A percentile compares a stretch with the other conserved stretches of the same genome.
Evolutionary conservation across 2,888 invertebrate species (phyloP).

Genomic region (Drosophila testacea): DNA sequence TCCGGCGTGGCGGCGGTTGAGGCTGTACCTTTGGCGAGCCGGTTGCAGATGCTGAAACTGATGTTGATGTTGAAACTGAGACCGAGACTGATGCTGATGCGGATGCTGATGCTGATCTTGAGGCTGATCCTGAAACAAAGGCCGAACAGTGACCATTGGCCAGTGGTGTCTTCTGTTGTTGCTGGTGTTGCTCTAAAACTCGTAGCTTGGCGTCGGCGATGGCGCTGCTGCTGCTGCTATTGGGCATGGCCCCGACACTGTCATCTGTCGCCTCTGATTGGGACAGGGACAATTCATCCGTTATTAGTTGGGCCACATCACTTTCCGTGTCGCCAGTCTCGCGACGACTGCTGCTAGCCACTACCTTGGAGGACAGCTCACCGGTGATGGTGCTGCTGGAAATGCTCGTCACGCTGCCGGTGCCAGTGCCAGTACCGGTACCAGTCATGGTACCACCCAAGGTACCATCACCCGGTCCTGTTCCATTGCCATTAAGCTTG

Average conservation of each 20-base stretch:
- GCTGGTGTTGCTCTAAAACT: constrained; percentile 76
- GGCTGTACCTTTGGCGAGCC: constrained; percentile 56
- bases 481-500: constrained; percentile 75
- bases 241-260: constrained; percentile 74
- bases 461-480: not conserved
- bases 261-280: constrained; percentile 83
- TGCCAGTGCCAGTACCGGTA: constrained; percentile 22
- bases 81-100: constrained; percentile 9
- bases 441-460: constrained; percentile 5
- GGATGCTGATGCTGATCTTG: not conserved
- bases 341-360: constrained; percentile 77
- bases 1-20: constrained; percentile 67
- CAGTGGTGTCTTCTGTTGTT: constrained; percentile 43
- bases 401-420: constrained; percentile 82
- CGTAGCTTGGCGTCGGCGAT: constrained; percentile 69
- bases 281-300: constrained; percentile 78
- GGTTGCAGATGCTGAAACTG: constrained; percentile 6
- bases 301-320: constrained; percentile 80
- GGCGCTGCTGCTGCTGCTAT: constrained; percentile 74
- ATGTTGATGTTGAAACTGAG: constrained; percentile 13
- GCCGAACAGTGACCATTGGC: constrained; percentile 64
- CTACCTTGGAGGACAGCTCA: constrained; percentile 72
- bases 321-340: constrained; percentile 82
- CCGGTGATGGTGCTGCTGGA: constrained; percentile 84
- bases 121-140: not conserved